Conservation (phyloP, 2,113 vertebrate genomes). For the Mormoops blainvillei region DNA sequence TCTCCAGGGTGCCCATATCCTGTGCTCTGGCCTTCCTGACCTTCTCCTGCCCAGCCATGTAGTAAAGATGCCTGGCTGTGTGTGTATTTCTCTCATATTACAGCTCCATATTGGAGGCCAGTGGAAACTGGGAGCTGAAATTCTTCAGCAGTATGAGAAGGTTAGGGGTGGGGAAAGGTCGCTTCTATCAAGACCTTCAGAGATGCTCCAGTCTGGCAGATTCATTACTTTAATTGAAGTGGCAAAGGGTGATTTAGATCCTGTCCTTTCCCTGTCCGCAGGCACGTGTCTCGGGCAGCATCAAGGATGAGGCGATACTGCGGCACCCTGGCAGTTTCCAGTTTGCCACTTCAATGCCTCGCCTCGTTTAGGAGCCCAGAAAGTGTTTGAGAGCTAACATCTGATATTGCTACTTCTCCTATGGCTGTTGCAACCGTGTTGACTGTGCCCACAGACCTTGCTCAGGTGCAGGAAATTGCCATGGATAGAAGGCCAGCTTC, state of each 20-base stretch:
- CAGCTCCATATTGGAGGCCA: neutral
- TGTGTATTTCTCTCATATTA: neutral
- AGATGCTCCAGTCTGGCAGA: constrained; percentile 47
- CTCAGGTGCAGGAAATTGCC: too few species aligned
- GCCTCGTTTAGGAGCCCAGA: neutral
- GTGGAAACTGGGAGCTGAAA: neutral
- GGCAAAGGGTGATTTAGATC: constrained; percentile 23
- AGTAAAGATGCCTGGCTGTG: accelerated
- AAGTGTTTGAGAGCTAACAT: neutral
- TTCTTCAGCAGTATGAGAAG: constrained; percentile 30
- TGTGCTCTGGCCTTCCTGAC: accelerated
- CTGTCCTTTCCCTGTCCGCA: constrained; percentile 61
- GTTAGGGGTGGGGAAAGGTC: constrained; percentile 36
- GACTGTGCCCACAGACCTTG: neutral
- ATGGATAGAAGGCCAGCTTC: neutral
- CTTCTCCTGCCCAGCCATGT: accelerated
- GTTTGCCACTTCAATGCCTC: neutral
- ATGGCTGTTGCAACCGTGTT: neutral
- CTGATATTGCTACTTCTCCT: neutral
- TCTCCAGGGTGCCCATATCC: neutral
- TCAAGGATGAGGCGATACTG: neutral
- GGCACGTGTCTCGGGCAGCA: neutral
- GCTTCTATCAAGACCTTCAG: constrained; percentile 33
- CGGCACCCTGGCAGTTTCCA: neutral
- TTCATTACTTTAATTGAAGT: constrained; percentile 66